These are phyloP conservation scores for Hydrocynus forskahlii DNA, from an alignment of 2,797 vertebrate genomes.

Conservation along the genomic window DNA sequence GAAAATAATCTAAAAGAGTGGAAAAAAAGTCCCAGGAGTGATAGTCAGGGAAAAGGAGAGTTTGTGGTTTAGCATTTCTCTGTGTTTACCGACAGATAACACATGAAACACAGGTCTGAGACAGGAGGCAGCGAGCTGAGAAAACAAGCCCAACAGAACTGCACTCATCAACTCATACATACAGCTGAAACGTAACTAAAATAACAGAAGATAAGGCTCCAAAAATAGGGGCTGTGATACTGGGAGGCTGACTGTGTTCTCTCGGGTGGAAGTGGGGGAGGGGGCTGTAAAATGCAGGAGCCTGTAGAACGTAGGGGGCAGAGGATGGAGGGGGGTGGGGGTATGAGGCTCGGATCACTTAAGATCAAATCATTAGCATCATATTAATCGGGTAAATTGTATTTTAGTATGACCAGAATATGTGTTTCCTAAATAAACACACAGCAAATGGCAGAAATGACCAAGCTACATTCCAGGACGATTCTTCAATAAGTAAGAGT, in stretches of 20 bases:
- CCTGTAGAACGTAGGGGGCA: not conserved
- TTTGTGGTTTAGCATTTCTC: constrained; percentile 15
- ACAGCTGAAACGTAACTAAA: constrained; percentile 65
- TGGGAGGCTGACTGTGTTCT: constrained; percentile 63
- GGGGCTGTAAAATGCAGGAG: not conserved
- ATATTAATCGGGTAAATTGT: not conserved
- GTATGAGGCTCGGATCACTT: not conserved
- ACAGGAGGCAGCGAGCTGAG: constrained; percentile 10
- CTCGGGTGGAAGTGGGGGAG: constrained; percentile 28
- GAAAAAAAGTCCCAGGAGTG: constrained; percentile 2
- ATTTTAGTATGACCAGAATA: not conserved
- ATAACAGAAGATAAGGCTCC: constrained; percentile 73
- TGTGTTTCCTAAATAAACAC: not conserved
- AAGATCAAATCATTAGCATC: not conserved
- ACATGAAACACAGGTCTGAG: constrained; percentile 9
- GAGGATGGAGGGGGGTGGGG: not conserved
- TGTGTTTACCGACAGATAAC: constrained; percentile 6
- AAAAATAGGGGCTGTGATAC: constrained; percentile 69
- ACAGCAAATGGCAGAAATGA: not conserved
- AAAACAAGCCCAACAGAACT: constrained; percentile 64
- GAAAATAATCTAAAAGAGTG: not conserved
- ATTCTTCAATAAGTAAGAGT: not conserved
- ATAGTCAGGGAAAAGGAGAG: not conserved
- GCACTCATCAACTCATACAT: constrained; percentile 63
- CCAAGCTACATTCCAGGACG: not conserved